Conservation (phyloP, 2,113 vertebrate species). For the Thunnus thynnus region DNA sequence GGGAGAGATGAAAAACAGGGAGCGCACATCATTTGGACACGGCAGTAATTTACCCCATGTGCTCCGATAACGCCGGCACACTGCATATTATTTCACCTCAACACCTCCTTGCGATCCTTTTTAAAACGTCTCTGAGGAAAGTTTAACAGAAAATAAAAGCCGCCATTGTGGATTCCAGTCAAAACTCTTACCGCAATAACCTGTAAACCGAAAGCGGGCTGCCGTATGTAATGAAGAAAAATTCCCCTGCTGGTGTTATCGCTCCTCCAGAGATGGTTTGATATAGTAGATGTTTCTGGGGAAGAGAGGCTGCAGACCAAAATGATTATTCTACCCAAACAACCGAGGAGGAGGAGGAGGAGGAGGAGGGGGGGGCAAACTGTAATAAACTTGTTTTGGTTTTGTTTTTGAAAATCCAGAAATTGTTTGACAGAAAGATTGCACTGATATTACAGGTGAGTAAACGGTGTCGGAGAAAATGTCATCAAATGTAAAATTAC, state of each 20-base stretch:
- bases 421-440: background rate
- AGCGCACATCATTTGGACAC: slow-evolving; percentile 41
- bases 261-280: slow-evolving; percentile 28
- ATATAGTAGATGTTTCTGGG: slow-evolving; percentile 25
- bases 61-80: slow-evolving; percentile 10
- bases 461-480: background rate
- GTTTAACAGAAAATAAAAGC: slow-evolving; percentile 60
- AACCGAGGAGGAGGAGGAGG: slow-evolving; percentile 30
- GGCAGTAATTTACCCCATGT: slow-evolving; percentile 32
- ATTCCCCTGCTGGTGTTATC: slow-evolving; percentile 22
- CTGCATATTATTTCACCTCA: slow-evolving; percentile 28
- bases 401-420: background rate
- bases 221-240: slow-evolving; percentile 40
- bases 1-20: slow-evolving; percentile 49
- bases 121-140: slow-evolving; percentile 40
- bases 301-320: slow-evolving; percentile 20
- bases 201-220: slow-evolving; percentile 4
- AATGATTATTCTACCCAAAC: background rate
- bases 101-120: slow-evolving; percentile 13
- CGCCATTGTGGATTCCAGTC: slow-evolving; percentile 4
- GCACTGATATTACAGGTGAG: background rate
- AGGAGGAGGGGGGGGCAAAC: slow-evolving; percentile 24
- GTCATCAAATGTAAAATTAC: too few relatives aligned
- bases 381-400: slow-evolving; percentile 2
- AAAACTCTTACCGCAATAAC: slow-evolving; percentile 21